phyloP scores from a whole-genome alignment of 2,797 vertebrate genomes.

The Acipenser ruthenus region DNA sequence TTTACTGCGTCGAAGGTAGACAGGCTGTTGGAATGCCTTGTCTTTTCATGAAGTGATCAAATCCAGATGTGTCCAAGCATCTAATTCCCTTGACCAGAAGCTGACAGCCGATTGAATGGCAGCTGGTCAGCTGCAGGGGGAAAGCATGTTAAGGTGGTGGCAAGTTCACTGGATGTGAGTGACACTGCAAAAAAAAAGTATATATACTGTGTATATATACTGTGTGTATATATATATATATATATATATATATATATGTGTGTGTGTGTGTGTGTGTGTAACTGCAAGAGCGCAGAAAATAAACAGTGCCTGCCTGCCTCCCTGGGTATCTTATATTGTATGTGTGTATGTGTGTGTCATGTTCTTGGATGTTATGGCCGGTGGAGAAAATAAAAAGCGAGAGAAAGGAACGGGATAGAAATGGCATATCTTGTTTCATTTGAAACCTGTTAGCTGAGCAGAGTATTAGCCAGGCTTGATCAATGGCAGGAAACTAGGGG shows the following conservation, averaged over 20 bases:
- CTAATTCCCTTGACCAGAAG: constrained; percentile 71
- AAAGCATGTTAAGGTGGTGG: constrained; percentile 68
- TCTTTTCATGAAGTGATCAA: constrained; percentile 77
- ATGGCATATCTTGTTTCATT: constrained; percentile 79
- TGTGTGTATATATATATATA: too few species aligned
- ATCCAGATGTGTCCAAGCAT: constrained; percentile 87
- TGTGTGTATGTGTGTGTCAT: too few species aligned
- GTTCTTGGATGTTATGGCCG: too few species aligned
- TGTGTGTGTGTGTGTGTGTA: too few species aligned
- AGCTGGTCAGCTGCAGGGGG: constrained; percentile 54
- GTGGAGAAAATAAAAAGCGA: too few species aligned
- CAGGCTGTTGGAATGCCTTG: constrained; percentile 61
- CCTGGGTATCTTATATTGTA: too few species aligned
- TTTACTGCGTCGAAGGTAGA: constrained; percentile 38
- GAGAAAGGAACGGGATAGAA: constrained; percentile 34
- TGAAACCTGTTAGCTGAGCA: constrained; percentile 80
- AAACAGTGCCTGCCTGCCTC: constrained; percentile 29
- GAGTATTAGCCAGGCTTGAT: constrained; percentile 78
- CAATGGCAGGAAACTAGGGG: constrained; percentile 94
- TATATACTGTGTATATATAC: too few species aligned
- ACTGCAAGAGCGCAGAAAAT: constrained; percentile 19
- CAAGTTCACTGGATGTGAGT: constrained; percentile 64
- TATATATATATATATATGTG: too few species aligned
- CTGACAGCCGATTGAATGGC: constrained; percentile 65
- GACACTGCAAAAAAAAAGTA: constrained; percentile 58